Base-by-base conservation (phyloP, 2,888 invertebrate species). In the Sesia bembeciformis region DNA sequence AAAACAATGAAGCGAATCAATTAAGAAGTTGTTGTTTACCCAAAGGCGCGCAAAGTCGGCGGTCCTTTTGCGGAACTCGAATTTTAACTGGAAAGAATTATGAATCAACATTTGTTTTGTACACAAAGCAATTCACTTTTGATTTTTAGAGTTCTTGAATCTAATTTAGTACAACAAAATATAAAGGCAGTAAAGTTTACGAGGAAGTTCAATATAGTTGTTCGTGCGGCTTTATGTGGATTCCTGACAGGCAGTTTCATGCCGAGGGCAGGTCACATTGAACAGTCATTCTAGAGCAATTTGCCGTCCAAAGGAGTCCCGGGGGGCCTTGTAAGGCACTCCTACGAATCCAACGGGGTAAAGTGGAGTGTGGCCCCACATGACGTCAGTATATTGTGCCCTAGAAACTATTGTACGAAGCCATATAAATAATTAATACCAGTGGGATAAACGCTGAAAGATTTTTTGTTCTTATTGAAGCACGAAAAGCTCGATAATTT, bases 221-320 rank as follows among this genome's bases (percentile, higher is more conserved):
- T 23, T 23, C 23, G 23, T 23, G 23, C 23, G 23, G 23, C 23
- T 61, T 62, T 60, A 56, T 60, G 53, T 56, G 54, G 49, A 60
- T 63, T 70, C 58, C 66, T 66, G 72, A 65, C 67, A 65, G 66
- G 62, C 72, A 67, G 68, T 67, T 71, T 65, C 60, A 63, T 62
- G 62, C 65, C 64, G 59, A 58, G 23, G 23, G 23, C 23, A 23
- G 23, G 23, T 23, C 72, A 65, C 71, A 74, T 77, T 75, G 76
- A 76, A 78, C 72, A 77, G 71, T 72, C 74, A 76, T 79, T 69
- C 70, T 64, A 63, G 59, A 70, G 74, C 74, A 76, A 80, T 81
- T 80, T 78, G 65, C 66, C 66, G 65, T 64, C 68, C 63, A 69
- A 76, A 78, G 65, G 64, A 65, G 65, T 71, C 78, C 72, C 74